Percentiles rank a stretch among this genome's conserved stretches.
Conservation (phyloP, 2,888 invertebrate species). For the Protonemura montana region DNA sequence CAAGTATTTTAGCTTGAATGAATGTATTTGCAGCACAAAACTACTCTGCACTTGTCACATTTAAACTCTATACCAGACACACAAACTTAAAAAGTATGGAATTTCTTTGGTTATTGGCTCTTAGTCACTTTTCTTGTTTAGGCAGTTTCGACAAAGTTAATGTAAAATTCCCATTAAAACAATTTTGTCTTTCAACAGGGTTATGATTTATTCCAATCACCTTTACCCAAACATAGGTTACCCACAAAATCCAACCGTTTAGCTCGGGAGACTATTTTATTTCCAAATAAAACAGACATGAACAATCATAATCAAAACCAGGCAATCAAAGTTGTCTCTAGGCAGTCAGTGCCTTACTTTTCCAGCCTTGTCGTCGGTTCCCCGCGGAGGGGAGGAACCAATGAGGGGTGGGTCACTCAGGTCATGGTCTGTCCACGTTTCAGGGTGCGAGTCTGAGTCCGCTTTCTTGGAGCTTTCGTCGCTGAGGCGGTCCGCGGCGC, state of each 20-base stretch:
- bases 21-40: not conserved
- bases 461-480: conserved; percentile 66
- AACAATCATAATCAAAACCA: not conserved
- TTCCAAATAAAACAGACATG: not conserved
- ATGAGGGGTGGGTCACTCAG: conserved; percentile 68
- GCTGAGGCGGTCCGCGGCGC: conserved; percentile 60
- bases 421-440: conserved; percentile 72
- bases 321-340: not conserved
- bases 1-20: not conserved
- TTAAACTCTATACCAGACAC: no score
- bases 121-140: no score
- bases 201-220: no score
- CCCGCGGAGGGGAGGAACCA: conserved; percentile 63
- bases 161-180: no score
- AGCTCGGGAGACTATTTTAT: not conserved
- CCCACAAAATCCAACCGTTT: no score
- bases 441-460: conserved; percentile 65
- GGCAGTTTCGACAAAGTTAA: no score
- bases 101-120: no score
- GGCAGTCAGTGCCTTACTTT: conserved; percentile 48
- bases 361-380: conserved; percentile 52
- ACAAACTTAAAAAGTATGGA: no score
- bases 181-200: not conserved
- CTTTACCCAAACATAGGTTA: conserved; percentile 37
- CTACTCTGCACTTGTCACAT: not conserved